Evolutionary conservation across 2,113 vertebrate genomes (phyloP).

Genomic region (Hyaena hyaena): DNA sequence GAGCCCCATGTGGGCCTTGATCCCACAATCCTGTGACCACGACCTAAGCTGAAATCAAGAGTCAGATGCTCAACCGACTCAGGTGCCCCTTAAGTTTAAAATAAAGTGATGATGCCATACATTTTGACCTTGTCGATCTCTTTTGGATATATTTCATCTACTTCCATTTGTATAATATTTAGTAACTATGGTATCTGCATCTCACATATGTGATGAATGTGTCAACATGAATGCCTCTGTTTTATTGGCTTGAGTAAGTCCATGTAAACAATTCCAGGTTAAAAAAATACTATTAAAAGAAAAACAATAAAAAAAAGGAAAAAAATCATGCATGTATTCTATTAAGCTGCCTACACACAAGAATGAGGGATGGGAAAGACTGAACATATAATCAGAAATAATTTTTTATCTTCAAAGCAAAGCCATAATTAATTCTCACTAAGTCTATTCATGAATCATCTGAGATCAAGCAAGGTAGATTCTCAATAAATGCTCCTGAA

Average conservation of each 20-base stretch:
- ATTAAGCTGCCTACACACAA: not conserved
- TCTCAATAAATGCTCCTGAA: not conserved
- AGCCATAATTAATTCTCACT: not conserved
- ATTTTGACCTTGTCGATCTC: not conserved
- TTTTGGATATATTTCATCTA: slow-evolving; percentile 1
- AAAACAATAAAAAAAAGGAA: not conserved
- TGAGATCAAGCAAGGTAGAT: not conserved
- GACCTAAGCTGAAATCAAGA: too few species aligned
- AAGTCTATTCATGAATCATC: not conserved
- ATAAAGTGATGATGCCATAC: not conserved
- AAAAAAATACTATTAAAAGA: slow-evolving; percentile 3
- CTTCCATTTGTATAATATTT: not conserved
- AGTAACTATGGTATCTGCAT: not conserved
- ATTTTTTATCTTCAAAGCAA: not conserved
- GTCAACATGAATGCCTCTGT: not conserved
- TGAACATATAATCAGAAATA: slow-evolving; percentile 23
- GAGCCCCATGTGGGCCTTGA: too few species aligned
- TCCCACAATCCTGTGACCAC: too few species aligned
- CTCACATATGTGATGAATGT: not conserved
- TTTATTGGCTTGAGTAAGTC: not conserved
- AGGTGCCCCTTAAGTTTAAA: not conserved
- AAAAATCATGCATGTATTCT: not conserved
- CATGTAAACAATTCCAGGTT: not conserved
- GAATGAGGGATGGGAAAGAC: not conserved
- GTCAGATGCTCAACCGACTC: too few species aligned